phyloP scores from a whole-genome alignment of 2,797 vertebrate genomes.

The Propithecus perrieri region DNA sequence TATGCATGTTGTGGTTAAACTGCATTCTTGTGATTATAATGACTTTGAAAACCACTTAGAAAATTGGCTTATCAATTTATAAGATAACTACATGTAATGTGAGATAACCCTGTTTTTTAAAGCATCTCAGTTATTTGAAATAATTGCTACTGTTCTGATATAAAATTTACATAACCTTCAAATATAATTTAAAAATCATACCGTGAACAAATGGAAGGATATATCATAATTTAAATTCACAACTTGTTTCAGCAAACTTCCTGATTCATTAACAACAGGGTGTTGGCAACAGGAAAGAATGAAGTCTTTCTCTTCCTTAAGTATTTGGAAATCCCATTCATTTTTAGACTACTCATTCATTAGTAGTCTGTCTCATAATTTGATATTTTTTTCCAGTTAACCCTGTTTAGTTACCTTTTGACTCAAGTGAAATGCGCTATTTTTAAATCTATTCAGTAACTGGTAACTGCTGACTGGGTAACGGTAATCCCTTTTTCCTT shows the following conservation, averaged over 20 bases:
- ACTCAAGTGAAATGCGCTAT: conserved; percentile 38
- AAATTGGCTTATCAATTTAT: not conserved
- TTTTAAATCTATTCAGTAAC: conserved; percentile 38
- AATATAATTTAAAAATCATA: conserved; percentile 54
- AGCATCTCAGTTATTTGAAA: conserved; percentile 53
- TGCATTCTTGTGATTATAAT: conserved; percentile 12
- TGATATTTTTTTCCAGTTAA: conserved; percentile 65
- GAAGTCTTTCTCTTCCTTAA: conserved; percentile 62
- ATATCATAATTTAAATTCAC: conserved; percentile 70
- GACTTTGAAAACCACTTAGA: conserved; percentile 43
- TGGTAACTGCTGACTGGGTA: conserved; percentile 38
- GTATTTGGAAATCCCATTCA: conserved; percentile 55
- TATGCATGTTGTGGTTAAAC: conserved; percentile 1
- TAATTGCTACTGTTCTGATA: conserved; percentile 33
- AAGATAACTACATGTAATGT: conserved; percentile 31
- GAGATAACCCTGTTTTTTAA: conserved; percentile 4
- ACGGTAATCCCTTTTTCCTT: not conserved
- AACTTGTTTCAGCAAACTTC: conserved; percentile 72
- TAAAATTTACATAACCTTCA: conserved; percentile 27
- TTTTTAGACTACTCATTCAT: conserved; percentile 55
- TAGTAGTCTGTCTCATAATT: conserved; percentile 49
- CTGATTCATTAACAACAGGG: conserved; percentile 58
- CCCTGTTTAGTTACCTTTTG: conserved; percentile 55
- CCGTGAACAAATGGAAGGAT: conserved; percentile 59
- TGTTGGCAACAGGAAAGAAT: conserved; percentile 71